phyloP scores from a whole-genome alignment of 2,113 vertebrate species.

The Petromus typicus region DNA sequence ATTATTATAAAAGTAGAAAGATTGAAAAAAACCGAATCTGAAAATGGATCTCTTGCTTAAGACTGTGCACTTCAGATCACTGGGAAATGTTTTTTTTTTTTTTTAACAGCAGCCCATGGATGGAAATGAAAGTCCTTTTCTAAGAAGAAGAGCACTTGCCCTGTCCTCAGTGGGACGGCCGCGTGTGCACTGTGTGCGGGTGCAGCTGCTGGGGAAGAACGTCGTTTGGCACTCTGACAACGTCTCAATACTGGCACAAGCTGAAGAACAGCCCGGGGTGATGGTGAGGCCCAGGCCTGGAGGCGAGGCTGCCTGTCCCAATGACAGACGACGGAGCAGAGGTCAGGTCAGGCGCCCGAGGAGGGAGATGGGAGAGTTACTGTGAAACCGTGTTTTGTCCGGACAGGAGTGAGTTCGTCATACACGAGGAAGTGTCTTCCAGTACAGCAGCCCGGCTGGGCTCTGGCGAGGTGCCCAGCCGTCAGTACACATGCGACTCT shows the following conservation, averaged over 20 bases:
- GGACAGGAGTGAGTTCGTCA: slow-evolving; percentile 68
- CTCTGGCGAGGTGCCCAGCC: not conserved
- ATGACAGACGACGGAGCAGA: slow-evolving; percentile 57
- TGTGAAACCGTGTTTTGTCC: slow-evolving; percentile 74
- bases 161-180: slow-evolving; percentile 60
- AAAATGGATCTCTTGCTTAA: slow-evolving; percentile 82
- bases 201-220: slow-evolving; percentile 77
- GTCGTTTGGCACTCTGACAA: slow-evolving; percentile 87
- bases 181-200: slow-evolving; percentile 41
- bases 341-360: slow-evolving; percentile 62
- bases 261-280: slow-evolving; percentile 83
- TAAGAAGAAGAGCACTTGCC: slow-evolving; percentile 78
- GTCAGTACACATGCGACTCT: slow-evolving; percentile 92
- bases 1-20: slow-evolving; percentile 87
- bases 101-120: slow-evolving; percentile 84
- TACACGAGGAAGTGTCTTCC: slow-evolving; percentile 77
- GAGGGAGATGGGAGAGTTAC: slow-evolving; percentile 72
- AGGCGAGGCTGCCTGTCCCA: slow-evolving; percentile 66
- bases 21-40: slow-evolving; percentile 74
- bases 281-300: slow-evolving; percentile 74
- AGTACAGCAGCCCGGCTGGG: slow-evolving; percentile 81
- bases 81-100: slow-evolving; percentile 76
- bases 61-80: slow-evolving; percentile 80
- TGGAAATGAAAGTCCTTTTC: slow-evolving; percentile 74
- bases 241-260: slow-evolving; percentile 89